phyloP scores from a whole-genome alignment of 2,797 vertebrate genomes.

The Fundulus diaphanus region DNA sequence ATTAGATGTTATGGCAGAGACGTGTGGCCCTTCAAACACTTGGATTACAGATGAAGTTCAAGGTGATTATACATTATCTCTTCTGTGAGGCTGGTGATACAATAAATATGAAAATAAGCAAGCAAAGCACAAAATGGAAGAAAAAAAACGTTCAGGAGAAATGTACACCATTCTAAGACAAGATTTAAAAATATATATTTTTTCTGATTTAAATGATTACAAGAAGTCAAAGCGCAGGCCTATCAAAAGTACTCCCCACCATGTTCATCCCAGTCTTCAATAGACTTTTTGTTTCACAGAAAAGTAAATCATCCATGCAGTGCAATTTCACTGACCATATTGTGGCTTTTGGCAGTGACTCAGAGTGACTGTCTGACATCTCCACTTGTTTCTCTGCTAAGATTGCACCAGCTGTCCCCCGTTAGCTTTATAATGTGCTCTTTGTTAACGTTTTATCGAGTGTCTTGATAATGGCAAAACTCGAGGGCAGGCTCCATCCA shows the following conservation, averaged over 20 bases:
- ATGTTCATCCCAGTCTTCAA: conserved; percentile 45
- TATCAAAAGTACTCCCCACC: conserved; percentile 36
- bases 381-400: conserved; percentile 72
- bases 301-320: conserved; percentile 72
- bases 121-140: background rate
- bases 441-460: conserved; percentile 78
- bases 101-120: background rate
- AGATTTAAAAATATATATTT: conserved; percentile 12
- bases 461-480: conserved; percentile 70
- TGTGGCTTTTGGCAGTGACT: conserved; percentile 78
- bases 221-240: conserved; percentile 14
- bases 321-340: conserved; percentile 77
- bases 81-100: conserved; percentile 1
- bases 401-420: conserved; percentile 77
- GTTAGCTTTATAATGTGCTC: conserved; percentile 78
- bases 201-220: conserved; percentile 14
- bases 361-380: conserved; percentile 77
- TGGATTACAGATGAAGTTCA: conserved; percentile 41
- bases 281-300: conserved; percentile 50
- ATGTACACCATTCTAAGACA: background rate
- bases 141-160: background rate
- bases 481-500: conserved; percentile 71
- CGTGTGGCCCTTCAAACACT: conserved; percentile 15
- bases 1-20: conserved; percentile 7
- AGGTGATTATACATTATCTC: conserved; percentile 33